Conservation (phyloP, 2,888 invertebrate genomes). For the Tanypteryx hageni region DNA sequence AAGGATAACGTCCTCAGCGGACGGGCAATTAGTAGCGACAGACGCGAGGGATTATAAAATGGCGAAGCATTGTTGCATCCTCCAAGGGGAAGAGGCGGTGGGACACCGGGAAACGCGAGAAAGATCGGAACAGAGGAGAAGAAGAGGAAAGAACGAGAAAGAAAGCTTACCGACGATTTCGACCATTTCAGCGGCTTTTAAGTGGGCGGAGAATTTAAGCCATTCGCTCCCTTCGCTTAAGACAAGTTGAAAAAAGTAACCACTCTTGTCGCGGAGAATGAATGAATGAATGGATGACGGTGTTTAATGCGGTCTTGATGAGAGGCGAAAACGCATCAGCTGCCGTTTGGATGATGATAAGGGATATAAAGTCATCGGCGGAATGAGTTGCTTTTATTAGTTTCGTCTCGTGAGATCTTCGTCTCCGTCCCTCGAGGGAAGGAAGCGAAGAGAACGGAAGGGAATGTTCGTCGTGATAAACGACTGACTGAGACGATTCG, state of each 20-base stretch:
- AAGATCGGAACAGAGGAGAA: too few relatives aligned
- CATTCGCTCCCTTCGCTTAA: too few relatives aligned
- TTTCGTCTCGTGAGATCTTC: not conserved
- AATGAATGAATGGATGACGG: not conserved
- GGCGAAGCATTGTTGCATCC: not conserved
- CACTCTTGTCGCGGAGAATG: too few relatives aligned
- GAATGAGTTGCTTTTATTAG: not conserved
- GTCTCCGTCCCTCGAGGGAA: slow-evolving; percentile 5
- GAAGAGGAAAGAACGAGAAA: too few relatives aligned
- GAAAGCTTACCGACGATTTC: too few relatives aligned
- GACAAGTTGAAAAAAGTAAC: too few relatives aligned
- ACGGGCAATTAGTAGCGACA: not conserved
- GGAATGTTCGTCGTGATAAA: not conserved
- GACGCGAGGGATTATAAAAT: not conserved
- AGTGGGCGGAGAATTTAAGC: too few relatives aligned
- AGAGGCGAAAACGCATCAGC: not conserved
- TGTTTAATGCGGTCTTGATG: slow-evolving; percentile 7
- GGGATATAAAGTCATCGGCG: not conserved
- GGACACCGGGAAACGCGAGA: not conserved
- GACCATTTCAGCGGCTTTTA: too few relatives aligned
- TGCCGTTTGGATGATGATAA: not conserved
- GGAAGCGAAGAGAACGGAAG: too few relatives aligned
- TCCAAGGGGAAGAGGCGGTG: not conserved
- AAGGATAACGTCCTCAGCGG: not conserved
- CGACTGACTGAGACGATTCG: not conserved